Evolutionary conservation across 2,888 invertebrate species (phyloP), one percentile per base, ranked within the genome.

Genomic region (Drosophila barbarae): DNA sequence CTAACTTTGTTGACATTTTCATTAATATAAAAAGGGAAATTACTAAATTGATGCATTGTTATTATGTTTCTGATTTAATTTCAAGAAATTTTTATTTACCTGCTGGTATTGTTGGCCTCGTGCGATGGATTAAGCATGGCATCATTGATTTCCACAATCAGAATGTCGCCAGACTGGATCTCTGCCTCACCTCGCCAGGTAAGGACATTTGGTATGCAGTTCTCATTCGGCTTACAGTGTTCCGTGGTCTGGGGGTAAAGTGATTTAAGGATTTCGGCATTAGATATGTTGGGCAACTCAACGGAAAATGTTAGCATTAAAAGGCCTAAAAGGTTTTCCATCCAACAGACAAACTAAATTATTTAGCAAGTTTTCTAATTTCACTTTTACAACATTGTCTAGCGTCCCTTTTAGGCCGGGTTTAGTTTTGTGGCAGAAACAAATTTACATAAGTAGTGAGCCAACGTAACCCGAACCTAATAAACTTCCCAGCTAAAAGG

Each of bases 111-210:
- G 58, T 83, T 84, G 18, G 76, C 71, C 36, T 83, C 77, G 39
- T 79, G 74, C 8, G 42, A 90, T 23, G 88, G 86, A 54, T 87
- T 86, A 57, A 93, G 90, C 79, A 91, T 89, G 56, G 92, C 90
- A 88, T 93, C 93, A 78, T 93, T 92, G 88, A 94, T 93, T 88
- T 93, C 92, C 47, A 94, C 93, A 87, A 93, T 91, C 76, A 94
- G 91, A 76, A 93, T 93, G 89, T 94, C 94, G 18, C 93, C 94
- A 72, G 92, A 93, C 88, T 94, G 94, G 74, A 94, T 93, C 88
- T 93, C 93, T 35, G 92, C 92, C 65, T 92, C 90, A 47, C 92
- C 93, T 84, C 93, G 92, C 93, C 93, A 93, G 65, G 92, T 92
- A 72, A 92, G 90, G 76, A 92, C 90, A 89, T 91, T 91, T 73